Evolutionary conservation across 2,113 vertebrate species (phyloP).

Genomic region (Grammomys surdaster): DNA sequence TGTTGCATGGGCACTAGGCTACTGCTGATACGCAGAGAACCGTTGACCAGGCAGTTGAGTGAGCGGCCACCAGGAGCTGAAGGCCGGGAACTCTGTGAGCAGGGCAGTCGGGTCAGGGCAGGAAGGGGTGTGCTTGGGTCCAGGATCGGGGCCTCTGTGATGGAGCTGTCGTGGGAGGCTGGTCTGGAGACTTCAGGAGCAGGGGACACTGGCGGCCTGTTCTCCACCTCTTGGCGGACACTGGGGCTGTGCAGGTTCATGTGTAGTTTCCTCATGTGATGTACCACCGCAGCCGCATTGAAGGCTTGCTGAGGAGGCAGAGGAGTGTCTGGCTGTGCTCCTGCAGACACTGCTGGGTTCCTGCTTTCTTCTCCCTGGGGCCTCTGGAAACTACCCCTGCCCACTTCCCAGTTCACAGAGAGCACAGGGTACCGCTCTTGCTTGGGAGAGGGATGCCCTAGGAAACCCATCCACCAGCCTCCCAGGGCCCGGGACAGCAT

Average conservation of each 20-base stretch:
- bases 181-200: conserved; percentile 74
- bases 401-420: background rate
- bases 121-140: background rate
- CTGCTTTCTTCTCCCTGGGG: background rate
- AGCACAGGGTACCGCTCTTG: background rate
- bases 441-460: background rate
- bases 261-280: conserved; percentile 95
- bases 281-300: conserved; percentile 90
- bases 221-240: background rate
- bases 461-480: background rate
- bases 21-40: conserved; percentile 59
- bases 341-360: background rate
- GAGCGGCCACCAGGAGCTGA: conserved; percentile 36
- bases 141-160: accelerated
- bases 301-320: conserved; percentile 91
- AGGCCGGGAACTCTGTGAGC: background rate
- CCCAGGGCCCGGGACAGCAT: background rate
- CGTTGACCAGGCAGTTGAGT: conserved; percentile 46
- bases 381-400: background rate
- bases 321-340: background rate
- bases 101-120: background rate
- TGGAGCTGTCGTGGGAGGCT: conserved; percentile 59
- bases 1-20: conserved; percentile 75
- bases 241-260: conserved; percentile 84
- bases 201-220: conserved; percentile 46